Evolutionary conservation across 2,888 invertebrate genomes (phyloP).

Genomic region (Meiosimyza decipiens): DNA sequence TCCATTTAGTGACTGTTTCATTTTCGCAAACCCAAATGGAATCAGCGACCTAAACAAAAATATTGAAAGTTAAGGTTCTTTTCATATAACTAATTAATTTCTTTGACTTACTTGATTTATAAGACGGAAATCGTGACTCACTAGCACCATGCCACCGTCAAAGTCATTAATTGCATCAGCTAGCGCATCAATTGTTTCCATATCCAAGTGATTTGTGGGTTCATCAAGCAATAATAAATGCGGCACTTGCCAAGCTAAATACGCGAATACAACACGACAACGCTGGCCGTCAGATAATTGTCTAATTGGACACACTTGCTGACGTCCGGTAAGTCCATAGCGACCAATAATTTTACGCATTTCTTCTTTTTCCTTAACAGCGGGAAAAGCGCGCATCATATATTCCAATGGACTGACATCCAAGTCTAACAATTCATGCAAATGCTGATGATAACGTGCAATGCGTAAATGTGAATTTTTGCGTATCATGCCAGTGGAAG

Average conservation of each 20-base stretch:
- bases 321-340: slow-evolving; percentile 96
- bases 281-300: slow-evolving; percentile 94
- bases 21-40: slow-evolving; percentile 99
- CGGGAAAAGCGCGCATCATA: slow-evolving; percentile 97
- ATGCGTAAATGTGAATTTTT: slow-evolving; percentile 98
- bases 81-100: background rate
- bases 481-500: slow-evolving; percentile 95
- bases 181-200: slow-evolving; percentile 98
- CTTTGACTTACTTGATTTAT: slow-evolving; percentile 92
- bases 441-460: slow-evolving; percentile 98
- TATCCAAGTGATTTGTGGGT: slow-evolving; percentile 95
- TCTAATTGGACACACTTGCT: slow-evolving; percentile 78
- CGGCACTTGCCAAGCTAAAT: slow-evolving; percentile 97
- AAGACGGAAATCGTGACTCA: slow-evolving; percentile 99
- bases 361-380: slow-evolving; percentile 97
- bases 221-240: slow-evolving; percentile 86
- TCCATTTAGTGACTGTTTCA: slow-evolving; percentile 95
- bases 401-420: slow-evolving; percentile 96
- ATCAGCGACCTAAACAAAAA: slow-evolving; percentile 85
- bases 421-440: slow-evolving; percentile 95
- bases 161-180: slow-evolving; percentile 98
- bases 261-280: slow-evolving; percentile 98
- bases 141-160: slow-evolving; percentile 98
- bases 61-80: background rate
- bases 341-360: slow-evolving; percentile 99